Evolutionary conservation across 2,888 invertebrate species (phyloP).

Genomic region (Archips crataeganus): DNA sequence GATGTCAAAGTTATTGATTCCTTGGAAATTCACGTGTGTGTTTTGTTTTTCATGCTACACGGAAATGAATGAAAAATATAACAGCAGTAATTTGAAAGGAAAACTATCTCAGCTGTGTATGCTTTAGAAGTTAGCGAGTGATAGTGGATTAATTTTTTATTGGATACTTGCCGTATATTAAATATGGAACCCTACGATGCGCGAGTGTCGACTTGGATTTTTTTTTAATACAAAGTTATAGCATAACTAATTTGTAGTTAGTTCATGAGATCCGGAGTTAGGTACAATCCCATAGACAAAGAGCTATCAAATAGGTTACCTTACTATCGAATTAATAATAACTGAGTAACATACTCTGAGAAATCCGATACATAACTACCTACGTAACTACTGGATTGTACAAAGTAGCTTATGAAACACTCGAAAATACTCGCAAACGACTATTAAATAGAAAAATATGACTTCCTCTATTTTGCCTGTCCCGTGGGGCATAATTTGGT

Average conservation of each 20-base stretch:
- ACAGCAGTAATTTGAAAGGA: too few relatives aligned
- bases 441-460: constrained; percentile 47
- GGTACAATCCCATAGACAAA: background rate
- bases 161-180: too few relatives aligned
- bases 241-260: background rate
- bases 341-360: background rate
- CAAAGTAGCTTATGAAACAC: constrained; percentile 29
- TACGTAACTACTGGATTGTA: background rate
- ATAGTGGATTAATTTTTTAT: too few relatives aligned
- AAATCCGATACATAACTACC: background rate
- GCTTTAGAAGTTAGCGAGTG: too few relatives aligned
- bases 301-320: background rate
- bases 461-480: constrained; percentile 45
- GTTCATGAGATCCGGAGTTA: background rate
- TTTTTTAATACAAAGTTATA: background rate
- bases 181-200: too few relatives aligned
- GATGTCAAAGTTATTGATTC: background rate
- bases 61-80: background rate
- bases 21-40: background rate
- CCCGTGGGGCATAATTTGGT: constrained; percentile 46
- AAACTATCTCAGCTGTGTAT: too few relatives aligned
- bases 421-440: constrained; percentile 40
- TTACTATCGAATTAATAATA: too few relatives aligned
- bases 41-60: background rate
- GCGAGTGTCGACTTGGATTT: too few relatives aligned